Percentiles rank a stretch among this genome's conserved stretches.
Evolutionary conservation across 1,140 invertebrate species (phyloP).

Genomic region (Sinella curviseta): DNA sequence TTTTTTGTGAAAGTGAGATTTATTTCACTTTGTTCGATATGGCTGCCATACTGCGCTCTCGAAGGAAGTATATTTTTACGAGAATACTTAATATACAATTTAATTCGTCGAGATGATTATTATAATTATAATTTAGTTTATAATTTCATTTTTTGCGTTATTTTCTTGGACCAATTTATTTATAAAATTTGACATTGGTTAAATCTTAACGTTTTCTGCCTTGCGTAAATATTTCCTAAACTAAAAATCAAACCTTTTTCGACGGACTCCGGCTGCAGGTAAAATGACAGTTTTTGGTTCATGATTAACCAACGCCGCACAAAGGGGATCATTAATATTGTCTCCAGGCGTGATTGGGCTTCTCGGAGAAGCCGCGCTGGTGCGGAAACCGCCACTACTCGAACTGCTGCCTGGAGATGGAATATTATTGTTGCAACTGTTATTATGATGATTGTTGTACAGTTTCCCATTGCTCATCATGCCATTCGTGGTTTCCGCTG

Average conservation of each 20-base stretch:
- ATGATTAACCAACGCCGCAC: constrained; percentile 17
- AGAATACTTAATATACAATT: background rate
- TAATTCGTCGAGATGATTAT: background rate
- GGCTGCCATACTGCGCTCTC: background rate
- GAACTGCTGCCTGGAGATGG: constrained; percentile 15
- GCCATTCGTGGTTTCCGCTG: background rate
- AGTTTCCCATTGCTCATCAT: background rate
- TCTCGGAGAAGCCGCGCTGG: background rate
- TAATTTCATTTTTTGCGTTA: background rate
- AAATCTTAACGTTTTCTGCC: background rate
- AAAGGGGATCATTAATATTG: constrained; percentile 17
- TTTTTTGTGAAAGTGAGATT: too few relatives aligned
- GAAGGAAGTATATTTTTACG: background rate
- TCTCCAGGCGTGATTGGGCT: constrained; percentile 8
- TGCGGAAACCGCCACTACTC: constrained; percentile 11
- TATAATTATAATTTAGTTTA: background rate
- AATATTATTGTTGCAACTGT: constrained; percentile 11
- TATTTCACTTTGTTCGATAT: too few relatives aligned
- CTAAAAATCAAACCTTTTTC: constrained; percentile 19
- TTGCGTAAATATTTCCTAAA: background rate
- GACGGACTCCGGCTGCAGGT: constrained; percentile 20
- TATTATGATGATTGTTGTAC: background rate
- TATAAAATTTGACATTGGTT: background rate
- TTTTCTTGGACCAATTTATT: constrained; percentile 5
- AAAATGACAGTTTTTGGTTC: constrained; percentile 18